Percentiles rank a stretch among this genome's conserved stretches.
These are phyloP conservation scores for Schrankia costaestrigalis DNA, from an alignment of 2,888 invertebrate species.

Conservation along the genomic window DNA sequence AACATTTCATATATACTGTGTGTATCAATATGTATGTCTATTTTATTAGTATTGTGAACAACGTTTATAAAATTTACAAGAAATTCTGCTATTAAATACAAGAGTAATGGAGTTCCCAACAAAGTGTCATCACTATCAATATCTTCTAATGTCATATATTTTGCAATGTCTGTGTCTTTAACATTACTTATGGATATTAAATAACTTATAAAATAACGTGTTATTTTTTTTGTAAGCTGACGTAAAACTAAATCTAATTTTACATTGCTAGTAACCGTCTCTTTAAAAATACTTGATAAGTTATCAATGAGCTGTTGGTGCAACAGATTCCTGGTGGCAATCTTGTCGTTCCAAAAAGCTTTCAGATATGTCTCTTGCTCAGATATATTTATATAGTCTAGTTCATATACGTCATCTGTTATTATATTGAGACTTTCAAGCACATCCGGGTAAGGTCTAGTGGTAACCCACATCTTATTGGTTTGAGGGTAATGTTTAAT, in stretches of 20 bases:
- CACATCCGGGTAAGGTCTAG: constrained; percentile 19
- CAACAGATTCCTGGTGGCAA: too few relatives aligned
- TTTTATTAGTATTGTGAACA: background rate
- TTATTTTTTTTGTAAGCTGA: too few relatives aligned
- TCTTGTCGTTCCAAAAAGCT: constrained; percentile 9
- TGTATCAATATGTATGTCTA: constrained; percentile 11
- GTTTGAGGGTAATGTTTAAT: constrained; percentile 1
- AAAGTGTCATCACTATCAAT: constrained; percentile 1
- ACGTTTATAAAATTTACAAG: constrained; percentile 8
- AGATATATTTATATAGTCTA: constrained; percentile 6
- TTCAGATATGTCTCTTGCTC: constrained; percentile 15
- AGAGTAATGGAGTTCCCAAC: constrained; percentile 13
- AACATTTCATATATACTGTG: constrained; percentile 16
- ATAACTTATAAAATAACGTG: too few relatives aligned
- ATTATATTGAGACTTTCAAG: constrained; percentile 10
- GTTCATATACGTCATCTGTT: constrained; percentile 11
- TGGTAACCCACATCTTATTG: constrained; percentile 18
- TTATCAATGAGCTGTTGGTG: too few relatives aligned
- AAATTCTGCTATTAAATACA: constrained; percentile 16
- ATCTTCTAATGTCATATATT: too few relatives aligned
- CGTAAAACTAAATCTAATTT: background rate
- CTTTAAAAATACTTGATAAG: too few relatives aligned
- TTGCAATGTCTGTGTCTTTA: too few relatives aligned
- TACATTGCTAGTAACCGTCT: too few relatives aligned
- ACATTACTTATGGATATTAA: too few relatives aligned